Conservation (phyloP, 2,113 vertebrate species). For the Bubalus kerabau region DNA sequence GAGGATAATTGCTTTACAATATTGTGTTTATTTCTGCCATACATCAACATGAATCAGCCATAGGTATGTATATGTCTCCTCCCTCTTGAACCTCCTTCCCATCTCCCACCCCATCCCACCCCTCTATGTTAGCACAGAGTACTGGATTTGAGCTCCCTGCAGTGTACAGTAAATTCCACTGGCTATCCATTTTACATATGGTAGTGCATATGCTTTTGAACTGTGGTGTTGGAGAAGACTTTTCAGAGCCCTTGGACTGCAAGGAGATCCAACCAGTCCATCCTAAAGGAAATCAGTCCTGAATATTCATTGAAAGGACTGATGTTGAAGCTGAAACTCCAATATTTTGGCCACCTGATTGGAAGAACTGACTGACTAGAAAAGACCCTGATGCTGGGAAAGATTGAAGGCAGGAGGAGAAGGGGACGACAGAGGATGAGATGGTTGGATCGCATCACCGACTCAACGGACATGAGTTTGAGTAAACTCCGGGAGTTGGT, state of each 20-base stretch:
- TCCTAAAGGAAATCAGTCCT: not conserved
- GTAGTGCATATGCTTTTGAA: not conserved
- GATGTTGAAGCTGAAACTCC: not conserved
- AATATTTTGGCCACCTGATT: not conserved
- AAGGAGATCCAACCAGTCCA: not conserved
- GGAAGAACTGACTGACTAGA: not conserved
- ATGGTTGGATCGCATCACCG: not conserved
- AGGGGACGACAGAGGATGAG: not conserved
- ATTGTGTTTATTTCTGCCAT: not conserved
- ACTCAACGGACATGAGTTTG: not conserved
- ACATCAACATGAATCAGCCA: not conserved
- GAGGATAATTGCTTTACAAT: not conserved
- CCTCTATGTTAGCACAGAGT: not conserved
- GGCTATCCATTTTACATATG: not conserved
- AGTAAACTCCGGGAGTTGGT: not conserved
- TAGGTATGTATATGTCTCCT: not conserved
- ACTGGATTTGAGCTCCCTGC: not conserved
- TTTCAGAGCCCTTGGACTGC: not conserved
- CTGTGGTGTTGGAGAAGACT: not conserved
- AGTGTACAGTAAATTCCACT: not conserved
- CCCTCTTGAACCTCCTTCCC: not conserved
- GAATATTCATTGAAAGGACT: not conserved
- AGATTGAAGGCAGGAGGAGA: not conserved
- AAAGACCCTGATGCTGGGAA: not conserved
- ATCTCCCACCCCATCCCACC: not conserved